Conservation (phyloP, 2,797 vertebrate genomes). For the Vireo griseus region DNA sequence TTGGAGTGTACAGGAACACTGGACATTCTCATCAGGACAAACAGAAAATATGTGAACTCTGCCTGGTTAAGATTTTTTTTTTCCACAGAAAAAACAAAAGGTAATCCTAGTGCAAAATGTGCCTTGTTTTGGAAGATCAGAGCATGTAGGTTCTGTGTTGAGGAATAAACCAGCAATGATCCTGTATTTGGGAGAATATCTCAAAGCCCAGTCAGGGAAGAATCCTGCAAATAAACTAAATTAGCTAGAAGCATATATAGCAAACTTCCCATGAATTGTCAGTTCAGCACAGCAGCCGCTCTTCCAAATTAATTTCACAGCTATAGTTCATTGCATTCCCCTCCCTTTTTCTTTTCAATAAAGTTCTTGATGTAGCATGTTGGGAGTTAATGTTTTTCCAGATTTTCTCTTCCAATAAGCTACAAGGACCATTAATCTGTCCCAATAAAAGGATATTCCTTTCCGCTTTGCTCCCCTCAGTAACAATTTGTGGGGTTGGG, state of each 20-base stretch:
- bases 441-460: not conserved
- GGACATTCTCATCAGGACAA: not conserved
- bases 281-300: not conserved
- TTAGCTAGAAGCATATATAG: not conserved
- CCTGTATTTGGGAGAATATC: not conserved
- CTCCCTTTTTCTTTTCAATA: not conserved
- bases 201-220: not conserved
- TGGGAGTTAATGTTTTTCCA: not conserved
- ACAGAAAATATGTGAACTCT: not conserved
- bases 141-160: not conserved
- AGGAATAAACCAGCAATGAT: not conserved
- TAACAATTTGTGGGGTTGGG: not conserved
- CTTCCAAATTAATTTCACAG: constrained; percentile 30
- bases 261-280: not conserved
- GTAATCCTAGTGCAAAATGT: not conserved
- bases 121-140: not conserved
- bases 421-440: not conserved
- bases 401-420: not conserved
- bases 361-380: not conserved
- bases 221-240: not conserved
- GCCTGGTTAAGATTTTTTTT: not conserved
- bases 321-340: not conserved
- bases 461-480: rapidly evolving
- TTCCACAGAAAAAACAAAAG: not conserved
- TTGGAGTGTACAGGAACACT: not conserved